phyloP scores from a whole-genome alignment of 2,888 invertebrate species.

The Drosophila sordidula region DNA sequence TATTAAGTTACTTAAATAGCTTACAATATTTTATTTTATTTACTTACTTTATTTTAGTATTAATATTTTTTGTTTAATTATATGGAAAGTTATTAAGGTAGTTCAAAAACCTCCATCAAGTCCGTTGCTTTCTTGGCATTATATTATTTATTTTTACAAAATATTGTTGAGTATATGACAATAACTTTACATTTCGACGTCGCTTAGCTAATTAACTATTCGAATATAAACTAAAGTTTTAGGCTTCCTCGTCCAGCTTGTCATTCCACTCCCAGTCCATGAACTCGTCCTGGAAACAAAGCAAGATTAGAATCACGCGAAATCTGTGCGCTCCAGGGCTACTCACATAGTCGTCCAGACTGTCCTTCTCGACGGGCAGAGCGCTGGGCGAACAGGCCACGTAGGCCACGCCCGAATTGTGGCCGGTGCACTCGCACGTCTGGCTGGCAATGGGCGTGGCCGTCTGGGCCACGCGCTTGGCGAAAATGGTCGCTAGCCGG shows the following conservation, averaged over 20 bases:
- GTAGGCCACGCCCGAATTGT: slow-evolving; percentile 88
- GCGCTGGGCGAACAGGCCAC: slow-evolving; percentile 88
- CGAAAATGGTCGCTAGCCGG: slow-evolving; percentile 89
- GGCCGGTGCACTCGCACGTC: slow-evolving; percentile 89
- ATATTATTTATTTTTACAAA: slow-evolving; percentile 64
- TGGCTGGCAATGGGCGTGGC: slow-evolving; percentile 88
- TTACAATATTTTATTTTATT: too few species aligned
- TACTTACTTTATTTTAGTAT: too few species aligned
- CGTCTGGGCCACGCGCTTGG: slow-evolving; percentile 88
- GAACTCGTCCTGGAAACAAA: slow-evolving; percentile 75
- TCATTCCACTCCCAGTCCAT: slow-evolving; percentile 83
- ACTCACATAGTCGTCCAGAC: slow-evolving; percentile 82
- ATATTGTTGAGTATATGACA: slow-evolving; percentile 28
- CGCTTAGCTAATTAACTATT: slow-evolving; percentile 57
- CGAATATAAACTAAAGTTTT: slow-evolving; percentile 44
- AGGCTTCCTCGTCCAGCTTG: slow-evolving; percentile 64
- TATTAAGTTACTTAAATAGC: too few species aligned
- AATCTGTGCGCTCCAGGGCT: not conserved
- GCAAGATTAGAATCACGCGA: not conserved
- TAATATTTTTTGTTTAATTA: too few species aligned
- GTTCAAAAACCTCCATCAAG: too few species aligned
- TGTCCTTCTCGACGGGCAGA: slow-evolving; percentile 68
- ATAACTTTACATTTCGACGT: slow-evolving; percentile 50
- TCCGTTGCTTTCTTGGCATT: not conserved
- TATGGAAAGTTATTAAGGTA: too few species aligned